A percentile compares a stretch with the other conserved stretches of the same genome.
Conservation (phyloP, 2,888 invertebrate genomes). For the Calameuta idolon region DNA sequence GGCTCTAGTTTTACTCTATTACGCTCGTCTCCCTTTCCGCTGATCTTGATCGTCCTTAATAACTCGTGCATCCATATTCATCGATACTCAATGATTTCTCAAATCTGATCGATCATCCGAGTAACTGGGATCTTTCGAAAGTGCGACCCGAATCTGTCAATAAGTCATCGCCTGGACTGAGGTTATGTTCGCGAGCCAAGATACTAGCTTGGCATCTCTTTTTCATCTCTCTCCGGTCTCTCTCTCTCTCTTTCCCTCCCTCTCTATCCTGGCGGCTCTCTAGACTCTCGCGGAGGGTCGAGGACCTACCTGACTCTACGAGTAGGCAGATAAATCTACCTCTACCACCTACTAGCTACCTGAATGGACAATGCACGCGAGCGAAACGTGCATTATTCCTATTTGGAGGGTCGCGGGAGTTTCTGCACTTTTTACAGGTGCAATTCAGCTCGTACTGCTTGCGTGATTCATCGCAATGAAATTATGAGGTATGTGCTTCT, state of each 20-base stretch:
- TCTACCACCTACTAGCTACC: conserved; percentile 52
- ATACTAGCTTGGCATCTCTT: too few relatives aligned
- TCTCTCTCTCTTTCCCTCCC: conserved; percentile 24
- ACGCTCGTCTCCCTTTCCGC: too few relatives aligned
- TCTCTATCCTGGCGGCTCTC: conserved; percentile 18
- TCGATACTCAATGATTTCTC: too few relatives aligned
- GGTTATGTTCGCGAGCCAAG: too few relatives aligned
- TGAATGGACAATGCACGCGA: conserved; percentile 51
- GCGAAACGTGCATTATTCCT: conserved; percentile 55
- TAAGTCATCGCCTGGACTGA: too few relatives aligned
- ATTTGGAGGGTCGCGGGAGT: conserved; percentile 39
- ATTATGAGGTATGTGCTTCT: neutral
- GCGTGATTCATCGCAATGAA: neutral
- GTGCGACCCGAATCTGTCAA: too few relatives aligned
- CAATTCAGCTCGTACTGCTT: conserved; percentile 5
- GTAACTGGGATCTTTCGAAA: too few relatives aligned
- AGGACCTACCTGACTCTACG: conserved; percentile 28
- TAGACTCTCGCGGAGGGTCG: neutral
- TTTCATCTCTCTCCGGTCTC: conserved; percentile 29
- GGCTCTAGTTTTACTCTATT: too few relatives aligned
- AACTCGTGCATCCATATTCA: too few relatives aligned
- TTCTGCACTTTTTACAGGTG: conserved; percentile 47
- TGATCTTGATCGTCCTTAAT: too few relatives aligned
- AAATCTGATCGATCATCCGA: too few relatives aligned
- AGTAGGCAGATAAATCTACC: conserved; percentile 53